Percentiles rank a stretch among this genome's conserved stretches.
These are phyloP conservation scores for Diorhabda carinulata DNA, from an alignment of 1,140 invertebrate genomes.

Conservation along the genomic window DNA sequence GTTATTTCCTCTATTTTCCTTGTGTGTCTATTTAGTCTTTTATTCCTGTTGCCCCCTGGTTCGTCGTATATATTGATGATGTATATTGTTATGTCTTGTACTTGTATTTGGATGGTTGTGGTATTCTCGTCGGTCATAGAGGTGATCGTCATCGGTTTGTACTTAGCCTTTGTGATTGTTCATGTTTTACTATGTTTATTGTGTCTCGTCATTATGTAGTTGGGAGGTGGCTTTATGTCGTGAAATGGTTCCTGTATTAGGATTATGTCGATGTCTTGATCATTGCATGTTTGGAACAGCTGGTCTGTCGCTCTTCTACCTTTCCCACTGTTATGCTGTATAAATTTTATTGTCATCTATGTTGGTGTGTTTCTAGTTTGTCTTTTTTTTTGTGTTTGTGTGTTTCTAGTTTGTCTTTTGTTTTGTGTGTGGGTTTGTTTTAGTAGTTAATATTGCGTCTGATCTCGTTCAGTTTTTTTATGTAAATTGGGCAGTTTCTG, in stretches of 20 bases:
- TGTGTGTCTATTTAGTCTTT: too few relatives aligned
- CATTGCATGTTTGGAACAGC: background rate
- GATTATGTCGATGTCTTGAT: background rate
- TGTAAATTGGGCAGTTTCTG: too few relatives aligned
- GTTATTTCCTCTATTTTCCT: too few relatives aligned
- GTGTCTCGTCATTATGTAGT: too few relatives aligned
- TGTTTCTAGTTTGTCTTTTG: too few relatives aligned
- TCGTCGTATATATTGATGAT: constrained; percentile 4
- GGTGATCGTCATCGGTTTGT: too few relatives aligned
- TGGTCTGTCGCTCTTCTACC: background rate
- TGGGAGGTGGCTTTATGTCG: too few relatives aligned
- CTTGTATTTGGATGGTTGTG: background rate
- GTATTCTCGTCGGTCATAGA: background rate
- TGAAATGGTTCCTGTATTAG: background rate
- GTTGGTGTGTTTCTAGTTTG: too few relatives aligned
- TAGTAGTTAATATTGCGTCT: background rate
- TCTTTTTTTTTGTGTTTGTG: too few relatives aligned
- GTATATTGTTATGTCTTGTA: background rate
- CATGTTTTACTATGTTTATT: too few relatives aligned
- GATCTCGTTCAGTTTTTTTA: background rate
- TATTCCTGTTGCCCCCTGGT: background rate
- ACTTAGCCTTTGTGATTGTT: too few relatives aligned
- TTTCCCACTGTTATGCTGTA: background rate
- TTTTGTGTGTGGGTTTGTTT: background rate
- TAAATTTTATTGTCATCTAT: too few relatives aligned